Conservation (phyloP, 37 sponge, comb jelly and placozoan species). For the Oopsacas minuta region DNA sequence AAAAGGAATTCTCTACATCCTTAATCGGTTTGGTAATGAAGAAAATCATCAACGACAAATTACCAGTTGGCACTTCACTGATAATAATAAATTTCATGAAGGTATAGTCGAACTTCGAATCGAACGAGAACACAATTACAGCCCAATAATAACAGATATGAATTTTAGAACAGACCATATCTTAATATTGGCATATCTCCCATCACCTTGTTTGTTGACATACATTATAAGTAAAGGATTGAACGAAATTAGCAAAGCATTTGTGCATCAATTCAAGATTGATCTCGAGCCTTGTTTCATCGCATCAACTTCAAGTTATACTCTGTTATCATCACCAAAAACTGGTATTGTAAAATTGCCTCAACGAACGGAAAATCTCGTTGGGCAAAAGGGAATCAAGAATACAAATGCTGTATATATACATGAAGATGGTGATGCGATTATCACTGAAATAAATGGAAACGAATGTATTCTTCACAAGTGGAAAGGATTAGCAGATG, state of each 20-base stretch:
- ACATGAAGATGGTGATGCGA: neutral
- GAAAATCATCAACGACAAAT: neutral
- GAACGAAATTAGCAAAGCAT: neutral
- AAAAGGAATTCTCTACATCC: neutral
- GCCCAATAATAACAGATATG: neutral
- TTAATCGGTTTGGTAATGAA: neutral
- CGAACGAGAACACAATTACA: neutral
- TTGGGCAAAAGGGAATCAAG: neutral
- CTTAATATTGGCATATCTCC: neutral
- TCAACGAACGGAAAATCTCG: neutral
- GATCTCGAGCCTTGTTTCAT: neutral
- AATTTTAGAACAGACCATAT: neutral
- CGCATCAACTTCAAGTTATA: neutral
- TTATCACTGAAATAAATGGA: neutral
- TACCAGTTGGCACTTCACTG: neutral
- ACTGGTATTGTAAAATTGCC: neutral
- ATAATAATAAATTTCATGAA: too few species aligned
- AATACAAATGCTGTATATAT: neutral
- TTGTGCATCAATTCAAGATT: neutral
- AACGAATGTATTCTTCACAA: neutral
- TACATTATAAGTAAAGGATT: neutral
- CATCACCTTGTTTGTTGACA: neutral
- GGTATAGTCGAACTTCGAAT: neutral
- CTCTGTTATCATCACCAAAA: neutral
- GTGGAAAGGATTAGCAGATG: too few species aligned